Evolutionary conservation across 2,797 vertebrate genomes (phyloP), one percentile per base, ranked within the genome.

Genomic region (Rhadinocentrus ornatus): DNA sequence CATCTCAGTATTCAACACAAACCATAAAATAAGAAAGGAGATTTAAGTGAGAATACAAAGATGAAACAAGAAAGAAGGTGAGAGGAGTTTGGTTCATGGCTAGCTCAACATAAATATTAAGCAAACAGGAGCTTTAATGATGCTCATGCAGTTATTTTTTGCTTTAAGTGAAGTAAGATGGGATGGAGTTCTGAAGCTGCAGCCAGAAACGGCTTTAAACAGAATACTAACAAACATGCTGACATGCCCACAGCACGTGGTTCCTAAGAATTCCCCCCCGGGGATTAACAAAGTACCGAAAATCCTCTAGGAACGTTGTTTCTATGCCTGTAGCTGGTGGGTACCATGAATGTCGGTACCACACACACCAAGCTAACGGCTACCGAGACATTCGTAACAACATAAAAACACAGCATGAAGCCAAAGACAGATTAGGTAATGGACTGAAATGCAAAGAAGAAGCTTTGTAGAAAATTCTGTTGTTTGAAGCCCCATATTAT

Each of bases 1-100:
- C 50, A 59, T 61, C 63, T 54, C 60, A 31, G 37, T 41, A 71
- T 44, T 62, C 32, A 76, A 60, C 57, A 58, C 44, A 35, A 63
- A 61, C 9, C 20, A 57, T 9, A 55, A 62, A 70, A 58, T 16
- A 58, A 22, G 18, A 39, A 62, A 31, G 8, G 8, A 37, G 48
- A 56, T 60, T 67, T 46, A 44, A 46, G 26, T 26, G 24, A 13
- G 1, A 52, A 65, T 26, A 22, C 5, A 56, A 35, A 68, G 60
- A 44, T 20, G 6, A 24, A 41, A 41, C 39, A 72, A n/a, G n/a
- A 39, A 58, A 35, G 55, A n/a, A 29, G 20, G 48, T 31, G 22
- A 29, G 48, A 61, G 50, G 59, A 67, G 55, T 44, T 59, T 24
- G 20, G 32, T 11, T 56, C 22, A 46, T 24, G 22, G 29, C 22